Evolutionary conservation across 64 coral and sea anemone genomes (phyloP), one percentile per base, ranked within the genome.

Genomic region (Porites australiensis): DNA sequence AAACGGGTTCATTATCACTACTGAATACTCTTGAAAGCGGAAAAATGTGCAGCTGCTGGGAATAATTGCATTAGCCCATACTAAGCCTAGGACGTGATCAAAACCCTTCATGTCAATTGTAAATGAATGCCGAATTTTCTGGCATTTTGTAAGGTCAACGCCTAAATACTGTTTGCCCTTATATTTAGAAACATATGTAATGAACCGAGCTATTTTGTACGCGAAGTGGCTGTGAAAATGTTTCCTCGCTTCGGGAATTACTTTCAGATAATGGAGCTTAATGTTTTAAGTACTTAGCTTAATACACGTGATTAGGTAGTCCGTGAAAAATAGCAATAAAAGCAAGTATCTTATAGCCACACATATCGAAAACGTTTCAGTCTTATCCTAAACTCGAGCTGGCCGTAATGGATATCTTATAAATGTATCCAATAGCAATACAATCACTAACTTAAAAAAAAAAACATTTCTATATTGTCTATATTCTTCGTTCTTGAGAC

Each of bases 101-200:
- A 20, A 4, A 18, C 16, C 44, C 37, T 74, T 14, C 6, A 45
- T 13, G 23, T 43, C 49, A 76, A 51, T 8, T 16, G 4, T 7
- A 76, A 50, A 19, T 16, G 12, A 61, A 27, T 47, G 45, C 22
- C 49, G 81, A 84, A 67, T 84, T 84, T 84, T 68, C 81, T 49
- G 0, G 8, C 58, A 10, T 13, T 8, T 21, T 20, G 45, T 47
- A 53, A 84, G 61, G 81, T 84, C 81, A 84, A 8, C 61, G 50
- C 1, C 8, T 3, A 63, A 47, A 68, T 63, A 84, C 47, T 20
- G 46, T 11, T 84, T 68, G 46, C 13, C 15, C 46, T 50, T 50
- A 83, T 83, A 75, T 83, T 83, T 83, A 51, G 18, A 44, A 50
- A 16, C 43, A 81, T 61, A 63, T 61, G 78, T 16, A 3, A 76